Evolutionary conservation across 1,140 invertebrate genomes (phyloP), one percentile per base, ranked within the genome.

Genomic region (Lutraria rhynchaena): DNA sequence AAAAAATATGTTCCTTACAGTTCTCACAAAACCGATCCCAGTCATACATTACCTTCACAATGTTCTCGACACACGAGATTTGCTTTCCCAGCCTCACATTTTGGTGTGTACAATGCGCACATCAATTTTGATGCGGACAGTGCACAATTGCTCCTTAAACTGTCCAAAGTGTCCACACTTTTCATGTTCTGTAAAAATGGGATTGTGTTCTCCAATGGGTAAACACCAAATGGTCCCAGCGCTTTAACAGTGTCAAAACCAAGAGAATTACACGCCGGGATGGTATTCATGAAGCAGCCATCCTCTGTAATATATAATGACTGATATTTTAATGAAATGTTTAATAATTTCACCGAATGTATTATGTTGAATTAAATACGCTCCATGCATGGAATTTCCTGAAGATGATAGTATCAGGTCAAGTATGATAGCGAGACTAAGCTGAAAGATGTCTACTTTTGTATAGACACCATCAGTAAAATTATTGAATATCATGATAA

Each of bases 51-150:
- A 41, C 37, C 37, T 41, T 41, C 37, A 67, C 63, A 67, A 31
- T 67, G 44, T 15, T 67, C 63, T 29, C 63, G 4, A 33, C 63
- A 67, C 11, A 67, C 29, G 1, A 4, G 41, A 17, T 46, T 15
- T 13, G 41, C 2, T 29, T 24, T 15, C 17, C 63, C 41, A 27
- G 44, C 19, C 19, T 67, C 17, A 31, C 63, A 67, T 49, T 46
- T 46, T n/a, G 63, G 63, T 17, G 11, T 17, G n/a, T 49, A 67
- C 24, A 67, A 19, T 19, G 41, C 63, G 49, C 63, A 67, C 7
- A 31, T n/a, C 24, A 67, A 51, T 2, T 37, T 13, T 27, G 17
- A n/a, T 13, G 49, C 19, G 1, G 24, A 46, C 3, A 11, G n/a
- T 31, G n/a, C 29, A 24, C 63, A 67, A 1, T 24, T 1, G 24